A percentile compares a stretch with the other conserved stretches of the same genome.
Conservation (phyloP, 2,113 vertebrate genomes). For the Baryphthengus martii region DNA sequence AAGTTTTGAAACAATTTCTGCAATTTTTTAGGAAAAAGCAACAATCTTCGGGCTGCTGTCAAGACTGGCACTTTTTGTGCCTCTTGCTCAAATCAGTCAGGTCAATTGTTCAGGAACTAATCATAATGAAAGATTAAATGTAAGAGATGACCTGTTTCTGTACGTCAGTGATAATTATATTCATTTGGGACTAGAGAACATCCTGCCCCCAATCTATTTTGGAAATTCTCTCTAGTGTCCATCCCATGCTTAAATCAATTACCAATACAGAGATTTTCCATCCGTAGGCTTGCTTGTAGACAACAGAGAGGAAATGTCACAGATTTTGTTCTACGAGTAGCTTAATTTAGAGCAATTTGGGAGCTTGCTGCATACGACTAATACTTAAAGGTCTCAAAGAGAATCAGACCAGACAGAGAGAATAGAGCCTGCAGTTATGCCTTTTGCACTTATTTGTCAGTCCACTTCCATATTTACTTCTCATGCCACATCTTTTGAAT, state of each 20-base stretch:
- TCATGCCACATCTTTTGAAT: slow-evolving; percentile 36
- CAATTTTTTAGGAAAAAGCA: not conserved
- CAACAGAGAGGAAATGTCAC: not conserved
- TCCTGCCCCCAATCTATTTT: not conserved
- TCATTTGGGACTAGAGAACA: not conserved
- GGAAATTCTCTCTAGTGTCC: not conserved
- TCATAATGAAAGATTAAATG: not conserved
- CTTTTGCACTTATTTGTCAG: slow-evolving; percentile 26
- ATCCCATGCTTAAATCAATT: not conserved
- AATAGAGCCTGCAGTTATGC: slow-evolving; percentile 35
- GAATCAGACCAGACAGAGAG: slow-evolving; percentile 5
- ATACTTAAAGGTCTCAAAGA: not conserved
- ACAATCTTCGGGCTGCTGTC: slow-evolving; percentile 3
- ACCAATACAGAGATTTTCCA: not conserved
- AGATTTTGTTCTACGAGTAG: not conserved
- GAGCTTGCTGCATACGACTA: not conserved
- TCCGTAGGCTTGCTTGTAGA: not conserved
- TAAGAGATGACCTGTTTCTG: slow-evolving; percentile 13
- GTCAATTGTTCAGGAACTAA: not conserved
- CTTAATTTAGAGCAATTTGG: not conserved
- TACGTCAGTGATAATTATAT: not conserved
- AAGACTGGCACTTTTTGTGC: not conserved
- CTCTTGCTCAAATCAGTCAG: not conserved
- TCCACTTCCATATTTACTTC: slow-evolving; percentile 35
- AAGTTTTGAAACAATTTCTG: not conserved